Percentiles rank a stretch among this genome's conserved stretches.
phyloP scores from a whole-genome alignment of 2,888 invertebrate species.

The Diaprepes abbreviatus region DNA sequence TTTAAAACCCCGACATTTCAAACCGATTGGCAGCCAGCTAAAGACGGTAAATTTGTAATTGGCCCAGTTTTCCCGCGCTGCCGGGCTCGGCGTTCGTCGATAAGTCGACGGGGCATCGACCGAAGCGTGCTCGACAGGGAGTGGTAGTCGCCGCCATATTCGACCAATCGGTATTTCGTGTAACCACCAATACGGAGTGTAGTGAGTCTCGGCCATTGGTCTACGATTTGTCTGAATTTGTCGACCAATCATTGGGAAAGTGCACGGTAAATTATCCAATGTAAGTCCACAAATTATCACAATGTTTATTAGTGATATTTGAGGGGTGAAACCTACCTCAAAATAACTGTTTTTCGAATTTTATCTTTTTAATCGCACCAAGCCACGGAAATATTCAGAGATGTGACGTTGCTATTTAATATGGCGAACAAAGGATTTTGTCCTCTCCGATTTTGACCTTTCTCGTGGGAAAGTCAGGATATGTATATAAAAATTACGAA shows the following conservation, averaged over 20 bases:
- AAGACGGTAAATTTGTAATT: slow-evolving; percentile 60
- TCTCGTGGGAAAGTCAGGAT: neutral
- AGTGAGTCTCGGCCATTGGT: slow-evolving; percentile 87
- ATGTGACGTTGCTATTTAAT: slow-evolving; percentile 30
- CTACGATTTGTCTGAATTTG: slow-evolving; percentile 74
- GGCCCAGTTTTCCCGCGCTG: slow-evolving; percentile 64
- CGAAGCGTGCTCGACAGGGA: slow-evolving; percentile 69
- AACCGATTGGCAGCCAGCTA: slow-evolving; percentile 32
- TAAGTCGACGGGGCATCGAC: slow-evolving; percentile 64
- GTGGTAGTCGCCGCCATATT: slow-evolving; percentile 73
- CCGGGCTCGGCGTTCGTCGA: slow-evolving; percentile 60
- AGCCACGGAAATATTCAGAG: neutral
- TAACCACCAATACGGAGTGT: slow-evolving; percentile 77
- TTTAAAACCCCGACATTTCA: slow-evolving; percentile 31
- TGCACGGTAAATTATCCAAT: slow-evolving; percentile 80
- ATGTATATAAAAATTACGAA: too few relatives aligned
- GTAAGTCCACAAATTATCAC: slow-evolving; percentile 81
- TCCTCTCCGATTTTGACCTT: neutral
- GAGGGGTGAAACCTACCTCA: neutral
- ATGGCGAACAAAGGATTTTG: slow-evolving; percentile 37
- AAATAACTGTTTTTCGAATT: slow-evolving; percentile 10
- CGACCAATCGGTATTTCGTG: slow-evolving; percentile 48
- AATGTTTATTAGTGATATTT: slow-evolving; percentile 65
- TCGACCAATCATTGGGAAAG: slow-evolving; percentile 92
- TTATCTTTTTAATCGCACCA: neutral